Evolutionary conservation across 2,888 invertebrate genomes (phyloP).

Genomic region (Rotaria sp.): DNA sequence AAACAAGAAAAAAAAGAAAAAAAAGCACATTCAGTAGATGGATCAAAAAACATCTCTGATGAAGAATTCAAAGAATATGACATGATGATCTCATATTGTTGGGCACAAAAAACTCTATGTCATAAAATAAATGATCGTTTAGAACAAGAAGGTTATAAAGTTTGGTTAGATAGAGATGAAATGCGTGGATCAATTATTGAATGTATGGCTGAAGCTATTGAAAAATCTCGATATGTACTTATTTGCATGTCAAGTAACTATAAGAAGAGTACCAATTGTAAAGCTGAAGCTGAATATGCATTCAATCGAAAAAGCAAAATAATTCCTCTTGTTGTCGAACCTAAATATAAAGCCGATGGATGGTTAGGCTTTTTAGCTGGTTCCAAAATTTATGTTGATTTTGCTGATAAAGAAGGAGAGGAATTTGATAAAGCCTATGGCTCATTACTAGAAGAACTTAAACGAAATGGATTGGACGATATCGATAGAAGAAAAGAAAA

Average conservation of each 20-base stretch:
- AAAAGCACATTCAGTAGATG: too few species aligned
- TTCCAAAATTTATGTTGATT: constrained; percentile 20
- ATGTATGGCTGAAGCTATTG: constrained; percentile 26
- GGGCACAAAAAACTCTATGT: neutral
- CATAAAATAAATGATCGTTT: neutral
- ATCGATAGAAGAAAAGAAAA: neutral
- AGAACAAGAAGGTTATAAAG: neutral
- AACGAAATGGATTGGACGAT: neutral
- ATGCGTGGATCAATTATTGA: constrained; percentile 22
- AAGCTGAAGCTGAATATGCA: constrained; percentile 29
- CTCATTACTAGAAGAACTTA: neutral
- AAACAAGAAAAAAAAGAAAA: neutral
- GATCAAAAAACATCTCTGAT: neutral
- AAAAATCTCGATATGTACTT: neutral
- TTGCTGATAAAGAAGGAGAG: neutral
- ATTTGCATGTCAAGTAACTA: constrained; percentile 25
- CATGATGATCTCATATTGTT: constrained; percentile 12
- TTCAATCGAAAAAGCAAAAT: neutral
- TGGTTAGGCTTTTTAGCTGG: constrained; percentile 20
- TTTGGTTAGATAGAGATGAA: constrained; percentile 26
- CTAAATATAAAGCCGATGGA: neutral
- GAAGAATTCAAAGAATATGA: neutral
- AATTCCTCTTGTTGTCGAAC: neutral
- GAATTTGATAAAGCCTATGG: neutral
- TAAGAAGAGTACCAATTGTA: neutral